Evolutionary conservation across 2,113 vertebrate genomes (phyloP).

Genomic region (Leptocoma aspasia): DNA sequence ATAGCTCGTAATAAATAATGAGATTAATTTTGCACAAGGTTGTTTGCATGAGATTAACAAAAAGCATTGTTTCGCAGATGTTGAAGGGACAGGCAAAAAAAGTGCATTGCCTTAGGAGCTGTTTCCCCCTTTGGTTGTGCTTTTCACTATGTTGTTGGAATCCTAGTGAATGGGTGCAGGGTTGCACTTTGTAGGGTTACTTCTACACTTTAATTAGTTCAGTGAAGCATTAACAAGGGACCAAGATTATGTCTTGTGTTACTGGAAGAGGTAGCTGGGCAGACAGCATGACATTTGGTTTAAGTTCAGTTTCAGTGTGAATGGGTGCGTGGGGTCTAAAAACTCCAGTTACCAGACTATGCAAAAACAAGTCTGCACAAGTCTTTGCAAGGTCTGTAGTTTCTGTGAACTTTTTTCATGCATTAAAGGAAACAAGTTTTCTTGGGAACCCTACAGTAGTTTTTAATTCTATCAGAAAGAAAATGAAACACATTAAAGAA

Average conservation of each 20-base stretch:
- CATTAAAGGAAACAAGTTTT: neutral
- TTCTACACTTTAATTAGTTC: neutral
- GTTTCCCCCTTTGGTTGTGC: neutral
- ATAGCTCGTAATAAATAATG: neutral
- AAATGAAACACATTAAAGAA: neutral
- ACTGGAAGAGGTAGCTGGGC: neutral
- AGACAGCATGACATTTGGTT: neutral
- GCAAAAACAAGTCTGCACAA: conserved; percentile 1
- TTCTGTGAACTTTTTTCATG: neutral
- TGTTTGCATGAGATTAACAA: neutral
- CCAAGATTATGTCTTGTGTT: neutral
- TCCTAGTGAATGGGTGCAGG: neutral
- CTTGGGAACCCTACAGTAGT: neutral
- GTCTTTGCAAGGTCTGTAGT: neutral
- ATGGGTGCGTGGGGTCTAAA: neutral
- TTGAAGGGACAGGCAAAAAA: neutral
- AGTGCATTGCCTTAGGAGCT: neutral
- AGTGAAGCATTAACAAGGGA: neutral
- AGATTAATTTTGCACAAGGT: neutral
- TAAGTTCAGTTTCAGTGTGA: neutral
- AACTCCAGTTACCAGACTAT: neutral
- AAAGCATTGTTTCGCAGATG: neutral
- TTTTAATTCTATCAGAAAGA: neutral
- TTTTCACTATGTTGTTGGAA: neutral
- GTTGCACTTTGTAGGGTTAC: neutral